Evolutionary conservation across 2,888 invertebrate genomes (phyloP).

Genomic region (Syritta pipiens): DNA sequence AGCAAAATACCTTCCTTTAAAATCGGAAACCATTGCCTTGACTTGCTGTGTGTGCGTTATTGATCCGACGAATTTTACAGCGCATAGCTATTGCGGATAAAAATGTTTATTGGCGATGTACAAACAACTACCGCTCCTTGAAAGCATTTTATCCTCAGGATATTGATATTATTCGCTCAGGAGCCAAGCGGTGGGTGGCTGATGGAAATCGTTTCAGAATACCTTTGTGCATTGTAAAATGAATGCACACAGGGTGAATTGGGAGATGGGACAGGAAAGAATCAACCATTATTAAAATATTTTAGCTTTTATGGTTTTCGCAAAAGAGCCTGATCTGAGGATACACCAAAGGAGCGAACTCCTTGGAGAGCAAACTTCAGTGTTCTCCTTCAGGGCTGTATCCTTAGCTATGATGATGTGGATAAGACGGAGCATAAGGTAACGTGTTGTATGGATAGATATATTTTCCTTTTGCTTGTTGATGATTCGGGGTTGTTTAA

Average conservation of each 20-base stretch:
- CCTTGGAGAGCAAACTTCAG: background rate
- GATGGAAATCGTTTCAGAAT: slow-evolving; percentile 74
- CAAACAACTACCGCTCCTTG: slow-evolving; percentile 68
- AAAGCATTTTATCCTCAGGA: slow-evolving; percentile 66
- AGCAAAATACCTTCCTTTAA: slow-evolving; percentile 57
- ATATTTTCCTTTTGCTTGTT: slow-evolving; percentile 29
- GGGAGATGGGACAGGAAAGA: slow-evolving; percentile 1
- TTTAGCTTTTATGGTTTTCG: slow-evolving; percentile 67
- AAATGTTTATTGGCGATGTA: slow-evolving; percentile 68
- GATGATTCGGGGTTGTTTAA: slow-evolving; percentile 32
- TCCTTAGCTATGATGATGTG: slow-evolving; percentile 12
- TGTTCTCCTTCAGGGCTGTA: slow-evolving; percentile 38
- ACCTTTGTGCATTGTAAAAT: slow-evolving; percentile 79
- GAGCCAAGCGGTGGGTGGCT: slow-evolving; percentile 21
- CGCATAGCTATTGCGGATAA: slow-evolving; percentile 59
- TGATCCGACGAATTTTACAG: slow-evolving; percentile 54
- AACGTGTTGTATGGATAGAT: too few species aligned
- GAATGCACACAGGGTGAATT: slow-evolving; percentile 72
- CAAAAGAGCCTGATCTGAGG: too few species aligned
- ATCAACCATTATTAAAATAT: slow-evolving; percentile 69
- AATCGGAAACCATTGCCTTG: slow-evolving; percentile 46
- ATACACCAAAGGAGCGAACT: too few species aligned
- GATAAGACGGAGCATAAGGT: background rate
- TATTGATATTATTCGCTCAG: slow-evolving; percentile 66
- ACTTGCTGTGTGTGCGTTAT: slow-evolving; percentile 35